Percentiles rank a stretch among this genome's conserved stretches.
phyloP scores from a whole-genome alignment of 2,888 invertebrate species.

The Lasioglossum vierecki region DNA sequence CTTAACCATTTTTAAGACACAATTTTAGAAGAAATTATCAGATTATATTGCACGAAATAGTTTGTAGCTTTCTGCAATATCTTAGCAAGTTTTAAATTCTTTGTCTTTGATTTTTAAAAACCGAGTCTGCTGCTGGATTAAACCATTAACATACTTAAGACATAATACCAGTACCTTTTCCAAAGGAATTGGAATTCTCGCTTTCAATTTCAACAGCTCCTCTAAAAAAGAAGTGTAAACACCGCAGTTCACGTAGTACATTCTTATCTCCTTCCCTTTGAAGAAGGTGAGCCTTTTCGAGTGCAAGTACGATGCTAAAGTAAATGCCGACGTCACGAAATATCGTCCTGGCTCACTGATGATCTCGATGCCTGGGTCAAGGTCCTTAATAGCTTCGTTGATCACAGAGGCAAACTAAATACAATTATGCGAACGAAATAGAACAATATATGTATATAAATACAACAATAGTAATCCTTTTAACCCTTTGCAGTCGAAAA shows the following conservation, averaged over 20 bases:
- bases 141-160: not conserved
- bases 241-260: slow-evolving; percentile 88
- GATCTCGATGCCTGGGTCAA: slow-evolving; percentile 80
- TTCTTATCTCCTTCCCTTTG: slow-evolving; percentile 72
- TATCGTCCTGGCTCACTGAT: slow-evolving; percentile 88
- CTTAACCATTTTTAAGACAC: not conserved
- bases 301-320: slow-evolving; percentile 86
- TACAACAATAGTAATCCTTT: too few species aligned
- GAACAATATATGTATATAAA: too few species aligned
- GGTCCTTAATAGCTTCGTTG: slow-evolving; percentile 85
- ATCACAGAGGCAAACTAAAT: slow-evolving; percentile 83
- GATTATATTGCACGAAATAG: too few species aligned
- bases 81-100: not conserved
- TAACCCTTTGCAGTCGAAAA: too few species aligned
- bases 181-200: slow-evolving; percentile 70
- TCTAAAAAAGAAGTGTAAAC: slow-evolving; percentile 88
- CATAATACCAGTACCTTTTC: slow-evolving; percentile 50
- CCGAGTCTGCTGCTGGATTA: not conserved
- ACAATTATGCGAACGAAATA: too few species aligned
- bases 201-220: slow-evolving; percentile 77
- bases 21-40: not conserved
- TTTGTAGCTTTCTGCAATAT: not conserved
- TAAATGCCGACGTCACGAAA: slow-evolving; percentile 87
- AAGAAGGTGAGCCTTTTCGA: slow-evolving; percentile 83
- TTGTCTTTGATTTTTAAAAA: not conserved